phyloP scores from a whole-genome alignment of 2,888 invertebrate species.

The Parnassius orleans region DNA sequence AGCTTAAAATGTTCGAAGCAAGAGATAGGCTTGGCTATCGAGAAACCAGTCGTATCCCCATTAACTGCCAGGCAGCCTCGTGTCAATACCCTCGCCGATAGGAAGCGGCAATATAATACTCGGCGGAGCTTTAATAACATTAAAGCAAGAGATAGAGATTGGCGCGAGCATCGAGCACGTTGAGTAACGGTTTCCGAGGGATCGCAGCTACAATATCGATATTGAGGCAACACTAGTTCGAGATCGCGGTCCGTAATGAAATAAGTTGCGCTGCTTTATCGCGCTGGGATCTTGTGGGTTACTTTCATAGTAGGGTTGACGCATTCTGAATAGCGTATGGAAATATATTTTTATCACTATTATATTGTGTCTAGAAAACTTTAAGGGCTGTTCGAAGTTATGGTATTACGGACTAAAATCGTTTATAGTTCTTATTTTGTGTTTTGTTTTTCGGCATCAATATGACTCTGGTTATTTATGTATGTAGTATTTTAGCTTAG shows the following conservation, averaged over 20 bases:
- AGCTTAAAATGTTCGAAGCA: neutral
- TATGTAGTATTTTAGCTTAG: too few species aligned
- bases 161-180: neutral
- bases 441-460: too few species aligned
- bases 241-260: constrained; percentile 46
- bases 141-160: constrained; percentile 8
- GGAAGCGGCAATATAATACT: neutral
- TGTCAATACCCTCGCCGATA: neutral
- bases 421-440: too few species aligned
- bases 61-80: neutral
- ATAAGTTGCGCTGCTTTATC: constrained; percentile 46
- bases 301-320: neutral
- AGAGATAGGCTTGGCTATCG: neutral
- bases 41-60: neutral
- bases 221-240: constrained; percentile 27
- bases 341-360: too few species aligned
- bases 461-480: too few species aligned
- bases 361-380: too few species aligned
- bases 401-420: too few species aligned
- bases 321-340: too few species aligned
- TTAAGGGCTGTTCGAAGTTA: too few species aligned
- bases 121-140: constrained; percentile 11
- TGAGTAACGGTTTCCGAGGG: neutral
- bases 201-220: constrained; percentile 28
- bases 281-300: constrained; percentile 12